A percentile compares a stretch with the other conserved stretches of the same genome.
Conservation (phyloP, 2,113 vertebrate genomes). For the Nibea albiflora region DNA sequence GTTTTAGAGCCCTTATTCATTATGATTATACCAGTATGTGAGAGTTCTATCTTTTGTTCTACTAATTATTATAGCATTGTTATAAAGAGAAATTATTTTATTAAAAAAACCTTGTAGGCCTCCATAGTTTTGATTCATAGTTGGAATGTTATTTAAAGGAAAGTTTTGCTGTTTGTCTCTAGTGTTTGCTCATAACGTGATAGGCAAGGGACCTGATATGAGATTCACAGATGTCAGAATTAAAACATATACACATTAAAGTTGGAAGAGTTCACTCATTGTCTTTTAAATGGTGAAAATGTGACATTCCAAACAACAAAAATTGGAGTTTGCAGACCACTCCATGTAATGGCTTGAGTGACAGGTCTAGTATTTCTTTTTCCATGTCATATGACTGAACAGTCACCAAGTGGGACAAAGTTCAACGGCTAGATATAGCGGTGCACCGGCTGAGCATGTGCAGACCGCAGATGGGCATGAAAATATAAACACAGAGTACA, state of each 20-base stretch:
- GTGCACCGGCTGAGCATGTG: conserved; percentile 67
- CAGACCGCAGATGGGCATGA: conserved; percentile 54
- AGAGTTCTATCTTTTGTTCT: not conserved
- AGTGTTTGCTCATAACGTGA: conserved; percentile 29
- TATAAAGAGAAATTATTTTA: no score
- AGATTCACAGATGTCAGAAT: not conserved
- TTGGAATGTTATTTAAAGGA: not conserved
- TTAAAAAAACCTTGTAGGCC: not conserved
- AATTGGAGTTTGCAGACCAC: conserved; percentile 44
- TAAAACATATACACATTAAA: not conserved
- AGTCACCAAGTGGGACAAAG: conserved; percentile 84
- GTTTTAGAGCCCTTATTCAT: not conserved
- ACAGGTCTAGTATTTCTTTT: conserved; percentile 78
- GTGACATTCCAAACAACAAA: conserved; percentile 27
- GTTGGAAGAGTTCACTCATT: conserved; percentile 1
- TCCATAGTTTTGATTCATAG: not conserved
- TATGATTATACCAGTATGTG: no score
- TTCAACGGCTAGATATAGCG: conserved; percentile 84
- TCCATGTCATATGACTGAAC: conserved; percentile 84
- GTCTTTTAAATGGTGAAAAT: not conserved
- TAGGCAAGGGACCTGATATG: not conserved
- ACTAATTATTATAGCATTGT: not conserved
- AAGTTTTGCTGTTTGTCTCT: not conserved
- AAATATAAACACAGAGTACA: conserved; percentile 78
- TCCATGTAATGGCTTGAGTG: conserved; percentile 11